Percentiles rank a stretch among this genome's conserved stretches.
These are phyloP conservation scores for Micrasema longulum DNA, from an alignment of 1,140 invertebrate genomes.

Conservation along the genomic window DNA sequence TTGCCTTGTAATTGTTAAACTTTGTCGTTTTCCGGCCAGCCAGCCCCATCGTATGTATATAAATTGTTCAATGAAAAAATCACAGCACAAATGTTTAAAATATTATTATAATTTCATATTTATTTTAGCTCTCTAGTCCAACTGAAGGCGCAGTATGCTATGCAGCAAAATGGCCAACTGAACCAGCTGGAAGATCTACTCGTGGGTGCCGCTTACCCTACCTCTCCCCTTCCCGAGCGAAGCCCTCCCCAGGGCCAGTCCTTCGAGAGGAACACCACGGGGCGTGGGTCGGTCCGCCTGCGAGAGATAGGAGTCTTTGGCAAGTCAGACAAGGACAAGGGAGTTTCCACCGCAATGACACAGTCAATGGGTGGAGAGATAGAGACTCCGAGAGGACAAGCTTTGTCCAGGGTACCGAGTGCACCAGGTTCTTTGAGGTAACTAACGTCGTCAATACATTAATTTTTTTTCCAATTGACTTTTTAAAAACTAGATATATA, in stretches of 20 bases:
- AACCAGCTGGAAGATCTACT: conserved; percentile 42
- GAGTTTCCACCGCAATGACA: conserved; percentile 59
- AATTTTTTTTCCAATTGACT: no score
- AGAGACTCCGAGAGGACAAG: conserved; percentile 61
- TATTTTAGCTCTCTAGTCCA: conserved; percentile 47
- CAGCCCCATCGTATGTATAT: no score
- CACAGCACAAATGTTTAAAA: no score
- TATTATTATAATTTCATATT: no score
- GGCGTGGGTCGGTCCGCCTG: conserved; percentile 63
- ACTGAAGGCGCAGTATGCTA: conserved; percentile 46
- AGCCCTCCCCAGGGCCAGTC: conserved; percentile 37
- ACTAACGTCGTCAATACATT: conserved; percentile 6
- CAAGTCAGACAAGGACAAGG: conserved; percentile 56
- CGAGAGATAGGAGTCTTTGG: conserved; percentile 64
- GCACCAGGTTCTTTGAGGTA: conserved; percentile 72
- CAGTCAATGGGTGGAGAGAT: conserved; percentile 61
- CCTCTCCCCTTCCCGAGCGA: conserved; percentile 14
- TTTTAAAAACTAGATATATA: no score
- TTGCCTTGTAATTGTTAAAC: no score
- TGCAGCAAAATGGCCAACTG: conserved; percentile 38
- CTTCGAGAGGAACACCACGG: conserved; percentile 54
- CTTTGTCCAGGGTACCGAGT: conserved; percentile 77
- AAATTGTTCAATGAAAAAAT: no score
- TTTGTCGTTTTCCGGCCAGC: no score
- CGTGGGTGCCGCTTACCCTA: conserved; percentile 19